These are phyloP conservation scores for Ailurus styani DNA, from an alignment of 2,113 vertebrate genomes.

Conservation along the genomic window DNA sequence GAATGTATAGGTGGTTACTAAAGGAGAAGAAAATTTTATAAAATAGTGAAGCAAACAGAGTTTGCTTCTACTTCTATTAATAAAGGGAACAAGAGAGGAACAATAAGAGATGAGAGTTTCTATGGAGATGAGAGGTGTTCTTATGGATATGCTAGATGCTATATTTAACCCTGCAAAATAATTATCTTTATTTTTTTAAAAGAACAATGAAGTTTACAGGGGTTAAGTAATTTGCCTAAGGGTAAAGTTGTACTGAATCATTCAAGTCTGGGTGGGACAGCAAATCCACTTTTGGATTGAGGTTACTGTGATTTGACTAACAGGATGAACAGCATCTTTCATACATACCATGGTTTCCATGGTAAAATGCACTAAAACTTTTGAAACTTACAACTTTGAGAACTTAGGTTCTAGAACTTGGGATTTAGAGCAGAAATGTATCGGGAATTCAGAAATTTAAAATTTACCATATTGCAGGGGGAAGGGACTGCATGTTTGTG, in stretches of 20 bases:
- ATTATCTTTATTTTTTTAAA: not conserved
- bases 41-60: not conserved
- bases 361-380: not conserved
- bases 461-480: conserved; percentile 91
- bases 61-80: not conserved
- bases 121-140: too few species aligned
- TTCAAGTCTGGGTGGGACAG: not conserved
- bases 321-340: not conserved
- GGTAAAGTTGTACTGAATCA: not conserved
- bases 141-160: not conserved
- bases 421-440: not conserved
- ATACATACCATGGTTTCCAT: not conserved
- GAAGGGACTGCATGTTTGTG: conserved; percentile 93
- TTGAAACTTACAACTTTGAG: not conserved
- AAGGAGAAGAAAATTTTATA: not conserved
- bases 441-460: not conserved
- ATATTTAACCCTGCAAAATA: not conserved
- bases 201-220: not conserved
- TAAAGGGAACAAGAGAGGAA: not conserved
- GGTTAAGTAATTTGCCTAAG: not conserved
- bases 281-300: not conserved
- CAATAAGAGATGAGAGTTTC: not conserved
- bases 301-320: not conserved
- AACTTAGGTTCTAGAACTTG: not conserved
- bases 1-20: not conserved